Evolutionary conservation across 23 tunicate genomes (phyloP).

Genomic region (Diplosoma virens): DNA sequence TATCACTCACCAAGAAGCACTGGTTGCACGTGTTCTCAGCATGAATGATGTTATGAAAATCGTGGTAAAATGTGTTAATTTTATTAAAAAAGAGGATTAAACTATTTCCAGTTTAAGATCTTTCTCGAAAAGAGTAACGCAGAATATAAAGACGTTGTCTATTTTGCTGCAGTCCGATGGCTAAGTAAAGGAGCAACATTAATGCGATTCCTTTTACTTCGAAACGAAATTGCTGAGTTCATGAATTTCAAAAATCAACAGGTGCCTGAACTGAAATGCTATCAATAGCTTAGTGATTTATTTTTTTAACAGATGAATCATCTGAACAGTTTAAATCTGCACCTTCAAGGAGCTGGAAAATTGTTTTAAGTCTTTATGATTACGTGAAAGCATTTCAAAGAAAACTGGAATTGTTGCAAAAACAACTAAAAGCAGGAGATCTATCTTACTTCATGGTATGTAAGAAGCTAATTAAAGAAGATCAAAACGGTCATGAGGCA

Average conservation of each 20-base stretch:
- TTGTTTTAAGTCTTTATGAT: neutral
- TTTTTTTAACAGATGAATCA: neutral
- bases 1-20: slow-evolving; percentile 2
- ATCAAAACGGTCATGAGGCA: no score
- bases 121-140: neutral
- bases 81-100: slow-evolving; percentile 8
- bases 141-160: neutral
- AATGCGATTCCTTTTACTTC: no score
- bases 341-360: neutral
- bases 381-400: neutral
- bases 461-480: neutral
- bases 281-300: neutral
- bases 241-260: neutral
- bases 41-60: no score
- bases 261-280: neutral
- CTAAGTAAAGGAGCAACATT: slow-evolving; percentile 29
- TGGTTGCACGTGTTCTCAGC: slow-evolving; percentile 5
- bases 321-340: neutral
- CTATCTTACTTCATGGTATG: neutral
- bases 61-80: neutral
- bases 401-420: neutral
- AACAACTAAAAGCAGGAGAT: neutral
- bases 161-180: slow-evolving; percentile 19
- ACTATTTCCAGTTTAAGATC: neutral
- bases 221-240: no score